A percentile compares a stretch with the other conserved stretches of the same genome.
These are phyloP conservation scores for Catalaphyllia jardinei DNA, from an alignment of 64 coral and sea anemone genomes.

Conservation along the genomic window DNA sequence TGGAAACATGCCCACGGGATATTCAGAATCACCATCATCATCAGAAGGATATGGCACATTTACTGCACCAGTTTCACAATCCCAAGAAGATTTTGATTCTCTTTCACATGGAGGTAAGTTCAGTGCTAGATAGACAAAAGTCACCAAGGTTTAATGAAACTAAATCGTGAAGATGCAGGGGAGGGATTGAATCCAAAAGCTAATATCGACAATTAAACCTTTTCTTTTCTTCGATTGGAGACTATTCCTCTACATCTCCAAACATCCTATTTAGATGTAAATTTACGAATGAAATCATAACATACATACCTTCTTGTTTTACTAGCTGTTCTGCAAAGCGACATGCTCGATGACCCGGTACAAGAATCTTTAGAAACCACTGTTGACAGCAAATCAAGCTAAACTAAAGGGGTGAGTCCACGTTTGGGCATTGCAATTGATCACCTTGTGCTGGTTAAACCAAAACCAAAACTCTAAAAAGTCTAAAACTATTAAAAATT, in stretches of 20 bases:
- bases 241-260: no score
- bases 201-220: no score
- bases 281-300: no score
- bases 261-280: no score
- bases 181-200: no score
- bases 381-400: constrained; percentile 18
- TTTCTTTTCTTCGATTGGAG: no score
- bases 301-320: background rate
- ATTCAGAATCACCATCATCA: background rate
- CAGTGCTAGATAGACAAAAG: background rate
- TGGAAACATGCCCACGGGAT: background rate
- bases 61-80: background rate
- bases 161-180: no score
- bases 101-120: background rate
- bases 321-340: constrained; percentile 10
- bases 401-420: background rate
- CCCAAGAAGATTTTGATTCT: background rate
- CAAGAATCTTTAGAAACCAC: constrained; percentile 21
- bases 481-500: background rate
- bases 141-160: background rate
- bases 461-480: no score
- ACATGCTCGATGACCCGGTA: constrained; percentile 38
- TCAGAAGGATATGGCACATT: background rate
- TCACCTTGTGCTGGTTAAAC: no score
- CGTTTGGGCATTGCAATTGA: no score